Conservation (phyloP, 1,140 invertebrate genomes). For the Nasonia giraulti region DNA sequence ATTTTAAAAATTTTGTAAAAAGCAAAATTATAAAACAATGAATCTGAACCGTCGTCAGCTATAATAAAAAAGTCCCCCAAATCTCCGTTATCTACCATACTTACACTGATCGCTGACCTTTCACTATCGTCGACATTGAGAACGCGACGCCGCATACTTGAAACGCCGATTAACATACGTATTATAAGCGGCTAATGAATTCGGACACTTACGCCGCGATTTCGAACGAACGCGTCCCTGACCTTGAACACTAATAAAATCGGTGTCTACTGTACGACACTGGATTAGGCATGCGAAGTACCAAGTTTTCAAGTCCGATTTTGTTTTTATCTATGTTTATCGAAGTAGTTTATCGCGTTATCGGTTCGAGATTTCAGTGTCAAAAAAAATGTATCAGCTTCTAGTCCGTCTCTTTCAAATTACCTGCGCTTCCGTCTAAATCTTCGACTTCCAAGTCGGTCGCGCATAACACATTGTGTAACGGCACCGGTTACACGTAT, state of each 20-base stretch:
- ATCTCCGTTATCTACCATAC: not conserved
- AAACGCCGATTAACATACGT: too few species aligned
- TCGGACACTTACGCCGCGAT: not conserved
- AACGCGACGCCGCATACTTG: not conserved
- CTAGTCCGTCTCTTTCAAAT: too few species aligned
- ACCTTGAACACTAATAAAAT: not conserved
- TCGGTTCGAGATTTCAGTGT: too few species aligned
- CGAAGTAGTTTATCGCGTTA: too few species aligned
- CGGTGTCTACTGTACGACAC: too few species aligned
- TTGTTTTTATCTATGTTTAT: too few species aligned
- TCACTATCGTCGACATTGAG: not conserved
- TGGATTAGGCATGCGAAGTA: too few species aligned
- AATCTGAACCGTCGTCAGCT: too few species aligned
- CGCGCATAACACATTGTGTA: not conserved
- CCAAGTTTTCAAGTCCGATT: too few species aligned
- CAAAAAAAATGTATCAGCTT: too few species aligned
- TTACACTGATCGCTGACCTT: not conserved
- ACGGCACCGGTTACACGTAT: not conserved
- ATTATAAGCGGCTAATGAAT: not conserved
- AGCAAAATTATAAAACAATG: too few species aligned
- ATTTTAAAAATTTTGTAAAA: too few species aligned
- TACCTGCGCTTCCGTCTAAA: not conserved
- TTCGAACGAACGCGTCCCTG: not conserved
- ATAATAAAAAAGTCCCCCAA: not conserved
- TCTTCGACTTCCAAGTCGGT: not conserved